Percentiles rank a stretch among this genome's conserved stretches.
phyloP scores from a whole-genome alignment of 2,113 vertebrate genomes.

The Gymnobelideus leadbeateri region DNA sequence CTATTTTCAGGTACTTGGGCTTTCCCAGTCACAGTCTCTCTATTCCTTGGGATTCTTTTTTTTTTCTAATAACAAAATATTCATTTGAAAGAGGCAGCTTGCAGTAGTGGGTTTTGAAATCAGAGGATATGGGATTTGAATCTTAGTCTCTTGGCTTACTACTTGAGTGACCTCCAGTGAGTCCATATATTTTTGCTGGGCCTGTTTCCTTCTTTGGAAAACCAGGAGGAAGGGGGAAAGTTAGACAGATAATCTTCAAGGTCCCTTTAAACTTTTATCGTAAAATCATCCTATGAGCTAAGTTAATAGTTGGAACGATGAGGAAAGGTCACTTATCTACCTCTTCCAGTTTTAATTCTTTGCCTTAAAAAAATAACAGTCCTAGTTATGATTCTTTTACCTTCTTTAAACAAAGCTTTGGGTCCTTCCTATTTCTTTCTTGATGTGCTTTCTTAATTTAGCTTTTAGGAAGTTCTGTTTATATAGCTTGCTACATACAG shows the following conservation, averaged over 20 bases:
- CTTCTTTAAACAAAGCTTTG: conserved; percentile 35
- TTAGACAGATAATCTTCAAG: background rate
- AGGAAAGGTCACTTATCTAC: conserved; percentile 49
- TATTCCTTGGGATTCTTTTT: conserved; percentile 64
- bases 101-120: background rate
- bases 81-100: conserved; percentile 24
- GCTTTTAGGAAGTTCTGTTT: conserved; percentile 12
- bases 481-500: conserved; percentile 5
- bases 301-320: conserved; percentile 45
- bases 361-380: conserved; percentile 33
- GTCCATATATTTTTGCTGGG: background rate
- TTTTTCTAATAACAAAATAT: conserved; percentile 64
- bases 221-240: background rate
- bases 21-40: conserved; percentile 53
- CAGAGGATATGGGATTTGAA: background rate
- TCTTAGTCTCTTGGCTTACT: background rate
- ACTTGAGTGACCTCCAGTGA: background rate
- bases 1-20: conserved; percentile 40
- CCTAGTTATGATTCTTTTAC: background rate
- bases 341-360: conserved; percentile 44
- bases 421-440: conserved; percentile 17
- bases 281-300: conserved; percentile 38
- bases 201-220: background rate
- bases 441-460: conserved; percentile 7
- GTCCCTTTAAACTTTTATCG: background rate